phyloP scores from a whole-genome alignment of 1,140 invertebrate species.

The Galleria mellonella region DNA sequence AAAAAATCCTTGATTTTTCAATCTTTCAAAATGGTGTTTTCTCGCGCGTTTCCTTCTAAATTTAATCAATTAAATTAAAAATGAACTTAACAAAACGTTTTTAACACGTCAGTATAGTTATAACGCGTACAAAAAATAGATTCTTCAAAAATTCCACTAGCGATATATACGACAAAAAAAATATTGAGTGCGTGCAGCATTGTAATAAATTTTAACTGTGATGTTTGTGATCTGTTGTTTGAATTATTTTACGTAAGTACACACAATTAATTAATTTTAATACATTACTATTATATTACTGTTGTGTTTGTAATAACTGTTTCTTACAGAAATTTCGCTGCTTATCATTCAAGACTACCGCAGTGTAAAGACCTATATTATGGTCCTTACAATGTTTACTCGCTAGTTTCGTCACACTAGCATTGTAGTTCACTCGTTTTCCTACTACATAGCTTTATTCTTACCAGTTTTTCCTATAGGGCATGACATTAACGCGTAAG shows the following conservation, averaged over 20 bases:
- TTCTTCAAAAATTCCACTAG: slow-evolving; percentile 15
- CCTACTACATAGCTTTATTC: too few relatives aligned
- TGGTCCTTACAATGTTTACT: too few relatives aligned
- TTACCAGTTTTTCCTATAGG: background rate
- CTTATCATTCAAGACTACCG: too few relatives aligned
- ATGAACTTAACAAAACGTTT: slow-evolving; percentile 40
- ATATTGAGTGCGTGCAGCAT: slow-evolving; percentile 19
- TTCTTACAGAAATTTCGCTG: too few relatives aligned
- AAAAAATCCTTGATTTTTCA: slow-evolving; percentile 65
- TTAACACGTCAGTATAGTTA: slow-evolving; percentile 25
- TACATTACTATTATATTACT: slow-evolving; percentile 17
- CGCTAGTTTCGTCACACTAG: too few relatives aligned
- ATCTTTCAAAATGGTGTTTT: slow-evolving; percentile 70
- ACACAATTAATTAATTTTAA: slow-evolving; percentile 47
- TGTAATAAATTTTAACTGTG: slow-evolving; percentile 47
- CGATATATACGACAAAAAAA: slow-evolving; percentile 13
- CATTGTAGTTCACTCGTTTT: too few relatives aligned
- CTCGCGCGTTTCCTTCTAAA: slow-evolving; percentile 62
- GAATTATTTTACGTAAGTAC: slow-evolving; percentile 66
- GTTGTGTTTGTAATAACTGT: too few relatives aligned
- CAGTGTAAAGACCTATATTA: too few relatives aligned
- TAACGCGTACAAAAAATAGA: slow-evolving; percentile 32
- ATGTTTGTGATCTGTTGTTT: slow-evolving; percentile 61
- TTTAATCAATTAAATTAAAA: slow-evolving; percentile 48
- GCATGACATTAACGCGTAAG: too few relatives aligned